These are phyloP conservation scores for Prionace glauca DNA, from an alignment of 2,797 vertebrate genomes.

Conservation along the genomic window DNA sequence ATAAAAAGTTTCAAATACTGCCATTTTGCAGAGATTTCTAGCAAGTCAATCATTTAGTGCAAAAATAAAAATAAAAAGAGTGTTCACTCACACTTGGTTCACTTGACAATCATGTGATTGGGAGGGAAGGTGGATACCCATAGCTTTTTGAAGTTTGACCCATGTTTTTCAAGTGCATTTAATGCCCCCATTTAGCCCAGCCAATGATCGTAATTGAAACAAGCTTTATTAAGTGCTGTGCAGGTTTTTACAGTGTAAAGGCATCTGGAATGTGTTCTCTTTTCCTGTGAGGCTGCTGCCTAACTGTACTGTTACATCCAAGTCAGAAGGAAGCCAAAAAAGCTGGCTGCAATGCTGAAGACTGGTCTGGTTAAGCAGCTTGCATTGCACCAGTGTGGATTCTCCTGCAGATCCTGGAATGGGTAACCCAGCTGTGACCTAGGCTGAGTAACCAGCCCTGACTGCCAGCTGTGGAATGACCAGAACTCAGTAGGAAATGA, in stretches of 20 bases:
- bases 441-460: not conserved
- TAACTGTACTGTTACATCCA: not conserved
- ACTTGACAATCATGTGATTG: not conserved
- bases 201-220: constrained; percentile 29
- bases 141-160: constrained; percentile 18
- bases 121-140: not conserved
- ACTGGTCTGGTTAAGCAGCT: not conserved
- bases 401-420: not conserved
- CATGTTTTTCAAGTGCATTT: not conserved
- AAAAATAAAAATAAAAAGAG: not conserved
- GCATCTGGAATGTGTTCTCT: constrained; percentile 28
- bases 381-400: not conserved
- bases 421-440: not conserved
- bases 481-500: not conserved
- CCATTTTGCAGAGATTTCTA: not conserved
- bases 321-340: constrained; percentile 16
- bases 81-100: not conserved
- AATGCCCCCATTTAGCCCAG: not conserved
- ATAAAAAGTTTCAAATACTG: not conserved
- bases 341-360: not conserved
- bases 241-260: constrained; percentile 17
- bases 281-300: not conserved
- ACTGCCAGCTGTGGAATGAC: not conserved
- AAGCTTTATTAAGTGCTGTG: constrained; percentile 34
- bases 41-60: not conserved